Conservation (phyloP, 2,113 vertebrate genomes). For the Phrynosoma platyrhinos region DNA sequence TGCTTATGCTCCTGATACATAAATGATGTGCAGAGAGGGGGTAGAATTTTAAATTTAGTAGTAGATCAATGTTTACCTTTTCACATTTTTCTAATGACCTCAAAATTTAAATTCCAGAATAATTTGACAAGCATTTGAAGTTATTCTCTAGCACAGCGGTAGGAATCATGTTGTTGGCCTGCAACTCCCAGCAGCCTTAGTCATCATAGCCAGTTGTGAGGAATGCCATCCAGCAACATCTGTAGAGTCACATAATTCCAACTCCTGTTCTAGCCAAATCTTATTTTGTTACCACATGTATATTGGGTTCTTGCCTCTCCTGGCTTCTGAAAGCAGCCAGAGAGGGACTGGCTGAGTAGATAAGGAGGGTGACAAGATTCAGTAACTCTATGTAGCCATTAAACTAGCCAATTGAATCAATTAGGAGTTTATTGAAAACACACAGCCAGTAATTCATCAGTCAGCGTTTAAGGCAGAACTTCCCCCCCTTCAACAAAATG, state of each 20-base stretch:
- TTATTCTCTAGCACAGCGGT: not conserved
- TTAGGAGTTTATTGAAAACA: too few relatives aligned
- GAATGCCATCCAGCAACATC: too few relatives aligned
- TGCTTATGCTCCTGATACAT: not conserved
- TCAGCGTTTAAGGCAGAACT: too few relatives aligned
- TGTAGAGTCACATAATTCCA: too few relatives aligned
- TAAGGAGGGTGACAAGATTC: too few relatives aligned
- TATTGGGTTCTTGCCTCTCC: too few relatives aligned
- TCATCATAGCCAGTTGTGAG: conserved; percentile 21
- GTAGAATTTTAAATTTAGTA: conserved; percentile 23
- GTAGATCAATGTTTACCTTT: not conserved
- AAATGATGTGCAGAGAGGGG: not conserved
- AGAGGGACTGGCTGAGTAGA: too few relatives aligned
- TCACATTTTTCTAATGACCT: not conserved
- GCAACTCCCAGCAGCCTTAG: not conserved
- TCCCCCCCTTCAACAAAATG: too few relatives aligned
- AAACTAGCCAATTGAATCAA: too few relatives aligned
- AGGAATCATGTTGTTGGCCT: not conserved
- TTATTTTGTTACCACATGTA: not conserved
- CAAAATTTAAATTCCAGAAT: conserved; percentile 40
- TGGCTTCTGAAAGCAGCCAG: too few relatives aligned
- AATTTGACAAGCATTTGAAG: not conserved
- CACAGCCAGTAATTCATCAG: too few relatives aligned
- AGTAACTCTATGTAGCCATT: too few relatives aligned
- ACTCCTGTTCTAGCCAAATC: conserved; percentile 7